A percentile compares a stretch with the other conserved stretches of the same genome.
Evolutionary conservation across 2,888 invertebrate genomes (phyloP).

Genomic region (Pyrochroa serraticornis): DNA sequence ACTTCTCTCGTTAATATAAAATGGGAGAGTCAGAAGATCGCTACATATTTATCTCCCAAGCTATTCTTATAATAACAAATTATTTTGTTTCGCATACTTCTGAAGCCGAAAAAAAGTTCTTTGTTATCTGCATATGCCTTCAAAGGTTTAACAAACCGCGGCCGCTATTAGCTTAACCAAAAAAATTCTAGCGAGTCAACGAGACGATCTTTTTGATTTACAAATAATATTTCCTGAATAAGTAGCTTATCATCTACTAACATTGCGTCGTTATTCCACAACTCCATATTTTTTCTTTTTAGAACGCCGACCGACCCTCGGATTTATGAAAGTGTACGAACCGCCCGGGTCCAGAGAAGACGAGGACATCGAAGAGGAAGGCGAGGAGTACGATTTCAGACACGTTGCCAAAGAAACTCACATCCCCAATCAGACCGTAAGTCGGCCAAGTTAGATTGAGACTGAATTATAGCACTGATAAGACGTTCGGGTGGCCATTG

Average conservation of each 20-base stretch:
- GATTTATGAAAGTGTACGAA: slow-evolving; percentile 64
- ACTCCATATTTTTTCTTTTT: slow-evolving; percentile 36
- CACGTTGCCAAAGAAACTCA: slow-evolving; percentile 58
- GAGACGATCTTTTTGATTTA: slow-evolving; percentile 10
- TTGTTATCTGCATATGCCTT: too few relatives aligned
- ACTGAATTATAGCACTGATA: slow-evolving; percentile 25
- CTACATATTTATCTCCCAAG: neutral
- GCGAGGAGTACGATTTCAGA: slow-evolving; percentile 55
- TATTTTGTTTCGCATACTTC: neutral
- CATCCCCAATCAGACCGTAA: slow-evolving; percentile 56
- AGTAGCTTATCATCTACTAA: slow-evolving; percentile 15
- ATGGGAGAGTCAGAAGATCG: too few relatives aligned
- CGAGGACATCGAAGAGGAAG: slow-evolving; percentile 57
- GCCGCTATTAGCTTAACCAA: too few relatives aligned
- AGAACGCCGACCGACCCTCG: slow-evolving; percentile 60
- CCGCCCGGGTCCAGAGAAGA: slow-evolving; percentile 61
- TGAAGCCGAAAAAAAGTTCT: too few relatives aligned
- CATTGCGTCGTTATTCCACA: neutral
- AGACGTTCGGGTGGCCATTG: slow-evolving; percentile 43
- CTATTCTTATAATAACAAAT: neutral
- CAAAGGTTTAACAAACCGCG: too few relatives aligned
- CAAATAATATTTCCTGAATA: slow-evolving; percentile 12
- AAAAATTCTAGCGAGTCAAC: neutral
- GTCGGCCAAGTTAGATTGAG: slow-evolving; percentile 30
- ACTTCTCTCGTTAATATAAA: too few relatives aligned